phyloP scores from a whole-genome alignment of 1,140 invertebrate genomes.

The Cydia splendana region DNA sequence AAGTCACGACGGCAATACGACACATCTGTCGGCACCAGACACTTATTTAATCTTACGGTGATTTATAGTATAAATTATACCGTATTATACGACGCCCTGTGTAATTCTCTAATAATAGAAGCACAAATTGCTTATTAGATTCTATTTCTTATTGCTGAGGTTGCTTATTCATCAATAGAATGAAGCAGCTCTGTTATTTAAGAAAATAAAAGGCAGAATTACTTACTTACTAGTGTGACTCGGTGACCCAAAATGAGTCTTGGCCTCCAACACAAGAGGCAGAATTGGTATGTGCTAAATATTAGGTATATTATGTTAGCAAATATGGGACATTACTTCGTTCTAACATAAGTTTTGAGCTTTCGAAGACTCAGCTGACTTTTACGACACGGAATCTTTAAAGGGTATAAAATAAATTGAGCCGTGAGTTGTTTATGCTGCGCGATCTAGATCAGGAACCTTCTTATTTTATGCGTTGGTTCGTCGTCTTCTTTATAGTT shows the following conservation, averaged over 20 bases:
- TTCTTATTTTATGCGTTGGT: constrained; percentile 17
- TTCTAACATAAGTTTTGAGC: background rate
- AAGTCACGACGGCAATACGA: constrained; percentile 48
- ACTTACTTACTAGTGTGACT: too few relatives aligned
- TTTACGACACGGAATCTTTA: constrained; percentile 1
- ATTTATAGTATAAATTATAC: constrained; percentile 55
- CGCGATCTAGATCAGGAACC: constrained; percentile 3
- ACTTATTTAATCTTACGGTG: constrained; percentile 58
- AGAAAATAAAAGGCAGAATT: background rate
- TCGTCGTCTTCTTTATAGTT: constrained; percentile 10
- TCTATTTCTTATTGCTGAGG: background rate
- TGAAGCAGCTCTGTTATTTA: background rate
- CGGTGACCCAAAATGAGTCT: too few relatives aligned
- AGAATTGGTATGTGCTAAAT: background rate
- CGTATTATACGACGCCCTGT: constrained; percentile 19
- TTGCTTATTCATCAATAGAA: background rate
- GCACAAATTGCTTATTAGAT: constrained; percentile 10
- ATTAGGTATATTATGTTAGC: background rate
- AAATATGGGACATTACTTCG: background rate
- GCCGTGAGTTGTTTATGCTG: constrained; percentile 19
- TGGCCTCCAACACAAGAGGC: background rate
- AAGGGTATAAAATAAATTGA: constrained; percentile 15
- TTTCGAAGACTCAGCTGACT: background rate
- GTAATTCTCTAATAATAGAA: constrained; percentile 7
- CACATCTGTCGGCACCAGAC: constrained; percentile 55